A percentile compares a stretch with the other conserved stretches of the same genome.
These are phyloP conservation scores for Eretmocerus hayati DNA, from an alignment of 2,888 invertebrate genomes.

Conservation along the genomic window DNA sequence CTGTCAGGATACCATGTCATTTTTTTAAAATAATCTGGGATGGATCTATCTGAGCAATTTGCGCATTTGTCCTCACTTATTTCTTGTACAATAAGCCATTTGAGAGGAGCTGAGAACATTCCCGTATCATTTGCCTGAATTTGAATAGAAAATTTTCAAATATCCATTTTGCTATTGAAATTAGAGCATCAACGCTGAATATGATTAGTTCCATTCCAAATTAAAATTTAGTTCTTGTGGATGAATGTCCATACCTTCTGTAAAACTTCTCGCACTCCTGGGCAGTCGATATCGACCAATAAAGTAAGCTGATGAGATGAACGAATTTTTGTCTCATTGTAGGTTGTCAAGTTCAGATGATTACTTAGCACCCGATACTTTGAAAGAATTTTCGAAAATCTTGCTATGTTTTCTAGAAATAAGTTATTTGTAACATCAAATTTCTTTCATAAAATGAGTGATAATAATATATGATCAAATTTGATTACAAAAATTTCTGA, in stretches of 20 bases:
- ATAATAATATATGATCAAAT: neutral
- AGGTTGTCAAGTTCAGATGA: constrained; percentile 4
- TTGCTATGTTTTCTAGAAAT: constrained; percentile 28
- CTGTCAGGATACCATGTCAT: constrained; percentile 35
- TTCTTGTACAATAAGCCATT: constrained; percentile 35
- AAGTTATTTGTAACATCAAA: constrained; percentile 25
- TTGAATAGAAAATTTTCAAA: neutral
- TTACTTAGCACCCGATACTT: constrained; percentile 11
- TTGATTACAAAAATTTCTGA: neutral
- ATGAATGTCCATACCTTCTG: constrained; percentile 30
- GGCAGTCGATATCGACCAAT: constrained; percentile 34
- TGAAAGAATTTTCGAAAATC: constrained; percentile 25
- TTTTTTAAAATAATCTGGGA: constrained; percentile 17
- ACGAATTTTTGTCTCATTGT: too few species aligned
- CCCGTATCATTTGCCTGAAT: constrained; percentile 31
- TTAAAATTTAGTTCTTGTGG: too few species aligned
- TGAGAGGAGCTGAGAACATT: constrained; percentile 32
- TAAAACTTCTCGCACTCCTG: constrained; percentile 26
- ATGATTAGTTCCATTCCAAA: too few species aligned
- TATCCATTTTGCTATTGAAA: neutral
- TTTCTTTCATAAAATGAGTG: constrained; percentile 25
- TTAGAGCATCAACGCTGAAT: too few species aligned
- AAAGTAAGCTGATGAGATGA: constrained; percentile 26
- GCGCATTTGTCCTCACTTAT: neutral
- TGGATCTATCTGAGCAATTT: neutral